Conservation (phyloP, 2,888 invertebrate species). For the Dryobota labecula region DNA sequence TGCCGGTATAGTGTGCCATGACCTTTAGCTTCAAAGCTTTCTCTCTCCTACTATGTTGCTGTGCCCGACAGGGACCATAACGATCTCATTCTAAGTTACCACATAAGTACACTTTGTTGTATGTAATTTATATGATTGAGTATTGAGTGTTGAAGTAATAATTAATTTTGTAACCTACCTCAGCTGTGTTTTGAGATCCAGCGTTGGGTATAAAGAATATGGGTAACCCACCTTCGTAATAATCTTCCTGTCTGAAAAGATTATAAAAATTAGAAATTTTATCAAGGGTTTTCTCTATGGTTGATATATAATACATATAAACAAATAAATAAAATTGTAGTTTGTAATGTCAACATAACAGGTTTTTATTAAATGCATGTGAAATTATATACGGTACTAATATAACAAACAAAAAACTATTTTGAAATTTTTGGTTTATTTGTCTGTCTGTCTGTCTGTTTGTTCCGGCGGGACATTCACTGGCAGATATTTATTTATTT, state of each 20-base stretch:
- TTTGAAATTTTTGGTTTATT: too few relatives aligned
- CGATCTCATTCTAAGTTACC: background rate
- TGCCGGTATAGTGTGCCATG: too few relatives aligned
- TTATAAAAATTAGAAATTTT: background rate
- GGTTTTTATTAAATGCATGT: too few relatives aligned
- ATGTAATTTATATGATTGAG: background rate
- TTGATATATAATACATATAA: too few relatives aligned
- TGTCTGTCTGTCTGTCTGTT: too few relatives aligned
- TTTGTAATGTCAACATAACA: too few relatives aligned
- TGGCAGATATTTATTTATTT: too few relatives aligned
- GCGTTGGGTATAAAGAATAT: constrained; percentile 50
- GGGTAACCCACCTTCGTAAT: constrained; percentile 40
- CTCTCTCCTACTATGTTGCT: background rate
- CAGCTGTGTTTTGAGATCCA: background rate
- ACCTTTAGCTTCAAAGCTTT: too few relatives aligned
- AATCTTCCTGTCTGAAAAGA: constrained; percentile 34
- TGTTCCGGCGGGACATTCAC: too few relatives aligned
- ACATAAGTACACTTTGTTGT: background rate
- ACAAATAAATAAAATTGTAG: too few relatives aligned
- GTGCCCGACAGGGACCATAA: background rate
- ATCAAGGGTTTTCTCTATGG: background rate
- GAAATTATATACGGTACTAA: too few relatives aligned
- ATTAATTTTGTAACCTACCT: constrained; percentile 23
- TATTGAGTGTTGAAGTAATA: background rate
- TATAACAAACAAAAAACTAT: too few relatives aligned